Evolutionary conservation across 2,888 invertebrate genomes (phyloP).

Genomic region (Isotomurus palustris): DNA sequence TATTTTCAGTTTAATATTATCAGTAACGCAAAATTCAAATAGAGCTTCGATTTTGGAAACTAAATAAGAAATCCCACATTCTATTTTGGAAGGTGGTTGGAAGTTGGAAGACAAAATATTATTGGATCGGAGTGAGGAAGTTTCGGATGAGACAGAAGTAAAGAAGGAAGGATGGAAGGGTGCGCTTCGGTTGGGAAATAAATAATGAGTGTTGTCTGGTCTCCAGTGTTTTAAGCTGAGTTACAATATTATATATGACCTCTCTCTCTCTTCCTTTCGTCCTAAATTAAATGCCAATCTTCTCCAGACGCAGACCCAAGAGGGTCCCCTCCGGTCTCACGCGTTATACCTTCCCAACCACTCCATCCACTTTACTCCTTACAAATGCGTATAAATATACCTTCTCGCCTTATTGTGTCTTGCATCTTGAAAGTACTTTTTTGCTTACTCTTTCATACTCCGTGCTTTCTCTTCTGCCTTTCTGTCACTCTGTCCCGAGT

Average conservation of each 20-base stretch:
- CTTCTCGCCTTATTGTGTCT: too few species aligned
- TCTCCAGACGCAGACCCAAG: slow-evolving; percentile 3
- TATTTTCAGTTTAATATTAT: too few species aligned
- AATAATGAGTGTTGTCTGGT: slow-evolving; percentile 28
- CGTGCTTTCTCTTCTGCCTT: too few species aligned
- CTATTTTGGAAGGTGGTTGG: too few species aligned
- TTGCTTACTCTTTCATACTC: too few species aligned
- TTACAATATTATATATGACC: slow-evolving; percentile 18
- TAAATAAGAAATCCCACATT: too few species aligned
- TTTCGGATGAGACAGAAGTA: too few species aligned
- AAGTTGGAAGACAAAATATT: background rate
- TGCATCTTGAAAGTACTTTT: too few species aligned
- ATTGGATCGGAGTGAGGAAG: background rate
- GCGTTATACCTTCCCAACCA: background rate
- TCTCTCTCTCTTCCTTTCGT: slow-evolving; percentile 13
- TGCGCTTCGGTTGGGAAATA: slow-evolving; percentile 29
- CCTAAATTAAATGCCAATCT: slow-evolving; percentile 31
- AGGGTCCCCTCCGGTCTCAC: slow-evolving; percentile 18
- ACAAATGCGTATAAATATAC: background rate
- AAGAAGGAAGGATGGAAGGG: slow-evolving; percentile 13
- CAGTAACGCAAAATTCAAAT: too few species aligned
- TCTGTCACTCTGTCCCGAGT: too few species aligned
- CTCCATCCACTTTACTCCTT: background rate
- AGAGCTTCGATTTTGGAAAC: background rate
- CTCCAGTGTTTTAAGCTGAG: slow-evolving; percentile 12